Conservation (phyloP, 2,113 vertebrate genomes). For the Neopipo cinnamomea region DNA sequence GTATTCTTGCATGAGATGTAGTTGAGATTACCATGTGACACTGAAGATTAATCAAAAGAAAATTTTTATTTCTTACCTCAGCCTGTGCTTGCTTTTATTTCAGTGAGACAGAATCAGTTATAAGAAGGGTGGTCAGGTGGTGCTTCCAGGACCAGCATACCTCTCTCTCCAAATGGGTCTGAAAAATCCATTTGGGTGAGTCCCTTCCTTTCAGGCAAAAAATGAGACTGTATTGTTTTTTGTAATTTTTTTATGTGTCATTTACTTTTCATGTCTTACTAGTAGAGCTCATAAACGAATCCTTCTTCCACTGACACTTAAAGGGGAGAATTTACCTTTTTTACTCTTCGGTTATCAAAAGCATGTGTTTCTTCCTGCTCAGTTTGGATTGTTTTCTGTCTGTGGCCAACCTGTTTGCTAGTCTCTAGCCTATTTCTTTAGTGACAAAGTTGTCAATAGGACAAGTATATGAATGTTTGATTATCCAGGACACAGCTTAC, state of each 20-base stretch:
- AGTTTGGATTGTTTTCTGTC: not conserved
- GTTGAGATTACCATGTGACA: not conserved
- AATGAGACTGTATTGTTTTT: not conserved
- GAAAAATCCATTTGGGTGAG: not conserved
- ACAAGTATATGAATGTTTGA: not conserved
- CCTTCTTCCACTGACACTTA: not conserved
- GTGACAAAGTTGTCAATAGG: not conserved
- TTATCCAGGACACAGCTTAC: not conserved
- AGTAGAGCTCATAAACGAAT: slow-evolving; percentile 4
- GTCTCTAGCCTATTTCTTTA: not conserved
- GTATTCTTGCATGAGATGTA: not conserved
- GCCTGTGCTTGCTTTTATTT: not conserved
- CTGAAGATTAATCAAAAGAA: not conserved
- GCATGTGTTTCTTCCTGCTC: not conserved
- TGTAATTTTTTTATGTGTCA: not conserved
- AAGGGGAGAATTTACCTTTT: not conserved
- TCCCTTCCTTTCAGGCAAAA: not conserved
- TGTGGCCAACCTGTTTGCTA: not conserved
- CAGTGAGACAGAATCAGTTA: not conserved
- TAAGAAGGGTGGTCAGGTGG: not conserved
- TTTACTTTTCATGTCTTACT: not conserved
- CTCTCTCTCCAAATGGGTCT: not conserved
- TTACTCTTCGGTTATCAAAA: not conserved
- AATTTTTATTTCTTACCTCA: not conserved
- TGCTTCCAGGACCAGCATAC: not conserved